These are phyloP conservation scores for Pherbina coryleti DNA, from an alignment of 2,888 invertebrate species.

Conservation along the genomic window DNA sequence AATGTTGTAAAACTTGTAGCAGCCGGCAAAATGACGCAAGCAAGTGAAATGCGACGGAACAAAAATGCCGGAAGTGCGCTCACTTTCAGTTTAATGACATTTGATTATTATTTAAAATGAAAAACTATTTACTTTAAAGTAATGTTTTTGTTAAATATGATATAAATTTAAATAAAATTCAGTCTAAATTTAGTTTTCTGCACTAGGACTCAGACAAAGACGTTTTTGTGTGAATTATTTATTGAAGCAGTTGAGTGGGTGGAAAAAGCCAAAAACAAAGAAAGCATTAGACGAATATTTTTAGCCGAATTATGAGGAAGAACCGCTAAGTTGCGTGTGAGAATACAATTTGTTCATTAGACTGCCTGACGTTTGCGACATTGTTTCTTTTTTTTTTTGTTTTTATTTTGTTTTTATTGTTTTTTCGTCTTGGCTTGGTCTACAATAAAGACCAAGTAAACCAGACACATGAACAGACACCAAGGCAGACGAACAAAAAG, in stretches of 20 bases:
- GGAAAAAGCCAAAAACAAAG: background rate
- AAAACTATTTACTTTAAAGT: too few species aligned
- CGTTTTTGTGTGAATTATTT: background rate
- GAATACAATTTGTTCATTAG: too few species aligned
- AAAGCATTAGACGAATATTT: background rate
- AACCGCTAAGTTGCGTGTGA: too few species aligned
- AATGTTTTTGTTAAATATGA: background rate
- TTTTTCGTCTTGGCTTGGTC: background rate
- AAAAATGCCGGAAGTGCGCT: conserved; percentile 11
- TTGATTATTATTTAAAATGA: background rate
- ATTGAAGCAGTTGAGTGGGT: too few species aligned
- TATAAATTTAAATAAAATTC: background rate
- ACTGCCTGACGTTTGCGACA: background rate
- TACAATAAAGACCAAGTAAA: conserved; percentile 2
- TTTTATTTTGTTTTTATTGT: background rate
- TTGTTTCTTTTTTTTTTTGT: background rate
- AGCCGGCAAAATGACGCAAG: background rate
- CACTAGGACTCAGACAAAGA: too few species aligned
- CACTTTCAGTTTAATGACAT: background rate
- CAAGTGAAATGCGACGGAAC: background rate
- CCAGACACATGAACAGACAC: conserved; percentile 29
- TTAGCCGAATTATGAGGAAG: background rate
- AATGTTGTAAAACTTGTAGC: background rate
- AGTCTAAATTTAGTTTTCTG: background rate
- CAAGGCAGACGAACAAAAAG: conserved; percentile 5